These are phyloP conservation scores for Teleopsis dalmanni DNA, from an alignment of 1,140 invertebrate species.

Conservation along the genomic window DNA sequence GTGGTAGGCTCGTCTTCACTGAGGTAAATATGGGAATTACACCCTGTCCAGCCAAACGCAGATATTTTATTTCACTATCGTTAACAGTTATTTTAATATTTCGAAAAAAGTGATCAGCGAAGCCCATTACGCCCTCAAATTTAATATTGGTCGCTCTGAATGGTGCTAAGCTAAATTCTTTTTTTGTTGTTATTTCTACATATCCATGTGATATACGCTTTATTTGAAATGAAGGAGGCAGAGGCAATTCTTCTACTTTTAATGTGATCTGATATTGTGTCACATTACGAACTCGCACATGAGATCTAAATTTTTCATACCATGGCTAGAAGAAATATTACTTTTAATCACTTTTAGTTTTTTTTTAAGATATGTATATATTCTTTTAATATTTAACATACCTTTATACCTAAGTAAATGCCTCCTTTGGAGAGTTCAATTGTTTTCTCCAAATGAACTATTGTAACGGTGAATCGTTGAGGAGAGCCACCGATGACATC, in stretches of 20 bases:
- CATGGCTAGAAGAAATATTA: constrained; percentile 34
- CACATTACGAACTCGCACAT: constrained; percentile 19
- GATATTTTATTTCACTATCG: constrained; percentile 15
- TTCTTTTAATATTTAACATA: constrained; percentile 7
- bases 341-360: too few species aligned
- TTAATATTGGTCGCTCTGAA: constrained; percentile 12
- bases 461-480: constrained; percentile 18
- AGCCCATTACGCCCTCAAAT: constrained; percentile 24
- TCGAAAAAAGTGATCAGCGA: constrained; percentile 25
- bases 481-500: constrained; percentile 22
- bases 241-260: not conserved
- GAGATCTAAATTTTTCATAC: constrained; percentile 24
- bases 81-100: constrained; percentile 23
- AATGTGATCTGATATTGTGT: constrained; percentile 18
- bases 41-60: constrained; percentile 28
- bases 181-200: constrained; percentile 17
- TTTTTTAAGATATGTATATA: too few species aligned
- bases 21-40: constrained; percentile 27
- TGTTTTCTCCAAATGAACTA: constrained; percentile 26
- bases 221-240: not conserved
- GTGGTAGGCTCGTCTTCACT: not conserved
- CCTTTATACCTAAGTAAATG: constrained; percentile 27
- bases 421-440: constrained; percentile 22
- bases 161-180: constrained; percentile 14
- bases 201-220: constrained; percentile 19